Evolutionary conservation across 1,140 invertebrate species (phyloP), one percentile per base, ranked within the genome.

Genomic region (Drosophila guanche): DNA sequence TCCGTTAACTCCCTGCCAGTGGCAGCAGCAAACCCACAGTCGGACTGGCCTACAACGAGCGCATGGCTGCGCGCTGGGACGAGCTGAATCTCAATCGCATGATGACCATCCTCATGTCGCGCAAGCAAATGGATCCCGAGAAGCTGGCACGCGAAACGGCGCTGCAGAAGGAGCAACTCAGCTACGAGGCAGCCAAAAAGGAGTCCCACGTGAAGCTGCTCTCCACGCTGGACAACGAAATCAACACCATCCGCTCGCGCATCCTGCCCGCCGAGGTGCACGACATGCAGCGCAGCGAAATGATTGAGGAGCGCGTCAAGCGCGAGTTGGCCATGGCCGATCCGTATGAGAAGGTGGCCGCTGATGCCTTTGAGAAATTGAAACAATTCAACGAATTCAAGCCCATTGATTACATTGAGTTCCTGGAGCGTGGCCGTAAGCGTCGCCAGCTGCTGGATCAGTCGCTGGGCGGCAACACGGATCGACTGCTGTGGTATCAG

Each of bases 111-210:
- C 43, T 91, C 4, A 91, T 91, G 90, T 78, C 79, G 0, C 85
- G 90, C 51, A 91, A 91, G 46, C 81, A 79, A 22, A 85, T 91
- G 62, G 89, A 91, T 48, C 86, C 80, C 33, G 89, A 91, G 56
- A 83, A 90, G 45, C 43, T 91, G 12, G 78, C 83, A 3, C 71
- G 80, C 0, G 85, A 91, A 37, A 91, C 90, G n/a, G 76, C 78
- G 0, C 62, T 91, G 22, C 79, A 91, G 20, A 91, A 90, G 65
- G 86, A 91, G 29, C 75, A 81, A 4, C 56, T 79, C 0, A 58
- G 57, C 14, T 91, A 90, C 47, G 86, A 91, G 46, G 74, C 61
- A 5, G 73, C 80, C 41, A 91, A 91, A 14, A 91, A 91, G 47
- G 62, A 84, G 33, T 89, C 83, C 0, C 59, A 91, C 3, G 54